phyloP scores from a whole-genome alignment of 2,888 invertebrate genomes.

The Apotomis capreana region DNA sequence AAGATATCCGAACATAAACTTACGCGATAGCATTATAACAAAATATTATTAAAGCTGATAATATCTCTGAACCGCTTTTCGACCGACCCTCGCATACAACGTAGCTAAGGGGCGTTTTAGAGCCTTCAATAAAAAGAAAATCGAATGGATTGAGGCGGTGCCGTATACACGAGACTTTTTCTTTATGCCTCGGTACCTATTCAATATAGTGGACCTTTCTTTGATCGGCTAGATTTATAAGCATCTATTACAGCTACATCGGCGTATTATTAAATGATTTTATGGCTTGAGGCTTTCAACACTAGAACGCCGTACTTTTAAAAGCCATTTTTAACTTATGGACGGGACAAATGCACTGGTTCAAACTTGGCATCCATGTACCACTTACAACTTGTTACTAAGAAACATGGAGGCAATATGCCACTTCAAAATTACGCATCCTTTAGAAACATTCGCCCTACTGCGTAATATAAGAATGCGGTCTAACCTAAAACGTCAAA shows the following conservation, averaged over 20 bases:
- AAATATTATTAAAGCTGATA: slow-evolving; percentile 69
- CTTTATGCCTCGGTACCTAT: slow-evolving; percentile 32
- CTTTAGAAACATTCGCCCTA: background rate
- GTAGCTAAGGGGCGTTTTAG: slow-evolving; percentile 61
- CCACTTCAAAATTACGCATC: background rate
- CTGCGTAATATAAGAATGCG: slow-evolving; percentile 14
- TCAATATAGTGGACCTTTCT: slow-evolving; percentile 39
- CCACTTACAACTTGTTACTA: background rate
- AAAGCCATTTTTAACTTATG: background rate
- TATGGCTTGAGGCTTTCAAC: background rate
- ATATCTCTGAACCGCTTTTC: slow-evolving; percentile 62
- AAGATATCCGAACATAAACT: slow-evolving; percentile 62
- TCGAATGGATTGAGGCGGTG: slow-evolving; percentile 54
- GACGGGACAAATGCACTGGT: too few species aligned
- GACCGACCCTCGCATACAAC: slow-evolving; percentile 61
- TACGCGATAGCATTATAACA: slow-evolving; percentile 62
- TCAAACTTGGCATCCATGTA: too few species aligned
- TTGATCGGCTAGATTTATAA: slow-evolving; percentile 43
- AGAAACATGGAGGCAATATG: slow-evolving; percentile 1
- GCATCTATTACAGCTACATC: slow-evolving; percentile 29
- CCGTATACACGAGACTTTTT: slow-evolving; percentile 45
- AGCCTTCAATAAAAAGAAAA: slow-evolving; percentile 62
- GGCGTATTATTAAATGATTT: slow-evolving; percentile 17
- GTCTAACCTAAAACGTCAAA: slow-evolving; percentile 31
- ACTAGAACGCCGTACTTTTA: background rate